Evolutionary conservation across 2,888 invertebrate species (phyloP).

Genomic region (Andrena flavipes): DNA sequence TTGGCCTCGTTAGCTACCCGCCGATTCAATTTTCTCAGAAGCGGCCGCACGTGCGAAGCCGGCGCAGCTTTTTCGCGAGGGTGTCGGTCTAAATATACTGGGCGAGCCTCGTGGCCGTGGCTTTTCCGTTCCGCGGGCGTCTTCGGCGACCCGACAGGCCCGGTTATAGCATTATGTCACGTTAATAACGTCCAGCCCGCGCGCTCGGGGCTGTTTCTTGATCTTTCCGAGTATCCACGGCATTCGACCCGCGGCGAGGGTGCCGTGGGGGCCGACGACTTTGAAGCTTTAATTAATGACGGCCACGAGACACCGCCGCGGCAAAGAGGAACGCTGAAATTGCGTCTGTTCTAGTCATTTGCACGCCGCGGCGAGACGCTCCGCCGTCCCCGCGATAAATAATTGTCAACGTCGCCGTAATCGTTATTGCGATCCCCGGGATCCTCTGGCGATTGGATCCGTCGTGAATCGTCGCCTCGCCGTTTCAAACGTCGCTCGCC

Average conservation of each 20-base stretch:
- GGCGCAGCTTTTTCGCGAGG: slow-evolving; percentile 59
- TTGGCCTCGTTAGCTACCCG: slow-evolving; percentile 66
- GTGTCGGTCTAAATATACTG: slow-evolving; percentile 68
- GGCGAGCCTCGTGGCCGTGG: slow-evolving; percentile 50
- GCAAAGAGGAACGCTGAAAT: slow-evolving; percentile 67
- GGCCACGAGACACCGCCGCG: slow-evolving; percentile 49
- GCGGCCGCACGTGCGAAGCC: slow-evolving; percentile 69
- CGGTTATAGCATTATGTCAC: slow-evolving; percentile 79
- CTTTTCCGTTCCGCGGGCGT: slow-evolving; percentile 60
- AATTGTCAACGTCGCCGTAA: slow-evolving; percentile 64
- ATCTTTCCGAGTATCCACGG: slow-evolving; percentile 72
- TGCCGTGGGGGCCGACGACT: slow-evolving; percentile 69
- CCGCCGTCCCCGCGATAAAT: slow-evolving; percentile 64
- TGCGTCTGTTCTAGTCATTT: slow-evolving; percentile 68
- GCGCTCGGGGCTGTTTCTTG: slow-evolving; percentile 68
- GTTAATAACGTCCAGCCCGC: slow-evolving; percentile 78
- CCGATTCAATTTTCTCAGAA: slow-evolving; percentile 68
- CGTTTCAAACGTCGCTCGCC: background rate
- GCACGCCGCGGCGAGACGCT: slow-evolving; percentile 47
- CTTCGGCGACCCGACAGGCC: slow-evolving; percentile 31
- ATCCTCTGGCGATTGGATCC: slow-evolving; percentile 60
- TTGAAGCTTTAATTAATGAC: slow-evolving; percentile 81
- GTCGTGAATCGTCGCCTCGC: slow-evolving; percentile 23
- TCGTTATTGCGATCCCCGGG: slow-evolving; percentile 57
- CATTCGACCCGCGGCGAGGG: slow-evolving; percentile 66